Percentiles rank a stretch among this genome's conserved stretches.
phyloP scores from a whole-genome alignment of 2,888 invertebrate genomes.

The Mactromeris polynyma region DNA sequence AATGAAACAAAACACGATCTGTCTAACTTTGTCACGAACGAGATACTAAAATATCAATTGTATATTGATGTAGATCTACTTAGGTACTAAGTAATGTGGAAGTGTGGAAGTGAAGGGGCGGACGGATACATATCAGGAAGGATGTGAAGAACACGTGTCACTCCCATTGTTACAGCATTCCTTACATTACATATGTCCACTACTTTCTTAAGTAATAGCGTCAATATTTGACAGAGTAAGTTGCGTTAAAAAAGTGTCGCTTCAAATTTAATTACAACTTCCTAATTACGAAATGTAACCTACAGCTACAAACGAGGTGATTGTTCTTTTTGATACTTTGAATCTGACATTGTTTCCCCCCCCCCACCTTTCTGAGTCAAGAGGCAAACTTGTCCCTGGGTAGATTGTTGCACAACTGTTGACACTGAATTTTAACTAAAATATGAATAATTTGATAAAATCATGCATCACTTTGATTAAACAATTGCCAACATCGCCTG shows the following conservation, averaged over 20 bases:
- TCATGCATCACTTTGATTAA: too few species aligned
- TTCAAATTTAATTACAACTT: not conserved
- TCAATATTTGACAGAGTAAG: not conserved
- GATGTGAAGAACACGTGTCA: not conserved
- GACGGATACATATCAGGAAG: not conserved
- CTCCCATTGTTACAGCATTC: not conserved
- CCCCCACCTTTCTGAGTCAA: too few species aligned
- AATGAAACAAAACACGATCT: not conserved
- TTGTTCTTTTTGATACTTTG: too few species aligned
- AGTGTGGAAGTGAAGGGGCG: not conserved
- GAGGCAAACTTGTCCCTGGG: too few species aligned
- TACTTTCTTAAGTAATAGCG: not conserved
- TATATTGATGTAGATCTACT: not conserved
- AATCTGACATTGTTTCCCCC: too few species aligned
- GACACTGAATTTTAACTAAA: too few species aligned
- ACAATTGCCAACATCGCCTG: too few species aligned
- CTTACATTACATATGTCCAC: not conserved
- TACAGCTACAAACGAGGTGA: too few species aligned
- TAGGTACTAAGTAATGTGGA: not conserved
- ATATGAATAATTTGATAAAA: too few species aligned
- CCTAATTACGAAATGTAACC: not conserved
- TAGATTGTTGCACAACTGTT: too few species aligned
- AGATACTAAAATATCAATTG: not conserved
- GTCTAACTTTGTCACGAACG: not conserved
- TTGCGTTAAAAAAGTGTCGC: not conserved